A percentile compares a stretch with the other conserved stretches of the same genome.
These are phyloP conservation scores for Melitaea cinxia DNA, from an alignment of 1,140 invertebrate genomes.

Conservation along the genomic window DNA sequence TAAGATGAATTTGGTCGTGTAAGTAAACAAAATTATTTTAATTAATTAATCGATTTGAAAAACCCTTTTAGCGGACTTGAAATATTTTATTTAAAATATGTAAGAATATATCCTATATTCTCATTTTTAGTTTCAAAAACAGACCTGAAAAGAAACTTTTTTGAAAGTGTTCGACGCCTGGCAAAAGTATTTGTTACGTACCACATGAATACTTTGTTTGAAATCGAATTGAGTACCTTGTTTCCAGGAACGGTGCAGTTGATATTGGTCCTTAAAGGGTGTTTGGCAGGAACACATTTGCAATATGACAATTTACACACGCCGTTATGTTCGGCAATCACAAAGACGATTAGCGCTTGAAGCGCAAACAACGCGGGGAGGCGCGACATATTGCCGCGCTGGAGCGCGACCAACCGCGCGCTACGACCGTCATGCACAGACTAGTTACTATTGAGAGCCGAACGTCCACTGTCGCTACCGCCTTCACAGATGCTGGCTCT, in stretches of 20 bases:
- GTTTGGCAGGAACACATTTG: slow-evolving; percentile 81
- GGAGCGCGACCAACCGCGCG: slow-evolving; percentile 60
- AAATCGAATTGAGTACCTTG: slow-evolving; percentile 75
- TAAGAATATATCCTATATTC: background rate
- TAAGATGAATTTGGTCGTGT: too few species aligned
- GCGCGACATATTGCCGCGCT: slow-evolving; percentile 67
- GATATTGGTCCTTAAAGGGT: slow-evolving; percentile 83
- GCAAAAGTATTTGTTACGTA: slow-evolving; percentile 7
- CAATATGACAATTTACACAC: slow-evolving; percentile 83
- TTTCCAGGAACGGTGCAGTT: slow-evolving; percentile 84
- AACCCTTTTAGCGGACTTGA: too few species aligned
- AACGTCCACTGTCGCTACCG: slow-evolving; percentile 22
- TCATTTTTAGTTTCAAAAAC: background rate
- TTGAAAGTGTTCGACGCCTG: slow-evolving; percentile 10
- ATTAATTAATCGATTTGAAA: too few species aligned
- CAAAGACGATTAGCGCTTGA: slow-evolving; percentile 45
- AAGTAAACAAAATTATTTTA: too few species aligned
- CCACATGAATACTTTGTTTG: slow-evolving; percentile 22
- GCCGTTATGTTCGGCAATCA: slow-evolving; percentile 47
- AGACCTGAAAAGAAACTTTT: background rate
- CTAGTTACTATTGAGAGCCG: slow-evolving; percentile 43
- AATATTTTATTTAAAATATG: too few species aligned
- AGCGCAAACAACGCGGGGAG: slow-evolving; percentile 59
- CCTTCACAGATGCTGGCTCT: slow-evolving; percentile 29
- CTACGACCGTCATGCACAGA: slow-evolving; percentile 58